phyloP scores from a whole-genome alignment of 1,140 invertebrate species.

The Coenobita brevimanus region DNA sequence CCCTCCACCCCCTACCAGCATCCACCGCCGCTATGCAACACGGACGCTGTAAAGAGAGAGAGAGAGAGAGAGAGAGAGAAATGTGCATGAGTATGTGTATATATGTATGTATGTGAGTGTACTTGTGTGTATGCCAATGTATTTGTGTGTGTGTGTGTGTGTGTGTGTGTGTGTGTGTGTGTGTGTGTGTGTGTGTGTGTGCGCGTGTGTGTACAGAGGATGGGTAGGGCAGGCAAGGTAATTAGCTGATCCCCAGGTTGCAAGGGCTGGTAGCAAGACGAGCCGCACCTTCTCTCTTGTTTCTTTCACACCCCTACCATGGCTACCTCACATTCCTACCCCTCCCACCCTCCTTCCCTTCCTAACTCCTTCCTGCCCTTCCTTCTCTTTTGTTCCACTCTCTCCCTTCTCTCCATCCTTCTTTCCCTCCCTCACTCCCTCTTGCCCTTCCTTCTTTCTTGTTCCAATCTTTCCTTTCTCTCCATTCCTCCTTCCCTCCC shows the following conservation, averaged over 20 bases:
- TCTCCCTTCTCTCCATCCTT: background rate
- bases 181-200: slow-evolving; percentile 1
- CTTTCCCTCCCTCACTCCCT: background rate
- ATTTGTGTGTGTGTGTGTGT: slow-evolving; percentile 16
- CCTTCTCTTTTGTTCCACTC: background rate
- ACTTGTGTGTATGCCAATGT: background rate
- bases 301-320: background rate
- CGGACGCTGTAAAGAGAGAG: no score
- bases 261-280: background rate
- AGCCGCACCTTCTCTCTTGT: background rate
- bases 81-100: no score
- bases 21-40: no score
- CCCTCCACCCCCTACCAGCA: no score
- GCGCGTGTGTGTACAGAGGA: background rate
- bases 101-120: no score
- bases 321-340: background rate
- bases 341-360: background rate
- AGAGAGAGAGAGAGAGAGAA: no score
- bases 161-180: slow-evolving; percentile 24
- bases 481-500: background rate
- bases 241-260: background rate
- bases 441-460: background rate
- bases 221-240: background rate
- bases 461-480: background rate
- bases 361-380: background rate